Base-by-base conservation (phyloP, 2,888 invertebrate species). In the Liodrosophila aerea region DNA sequence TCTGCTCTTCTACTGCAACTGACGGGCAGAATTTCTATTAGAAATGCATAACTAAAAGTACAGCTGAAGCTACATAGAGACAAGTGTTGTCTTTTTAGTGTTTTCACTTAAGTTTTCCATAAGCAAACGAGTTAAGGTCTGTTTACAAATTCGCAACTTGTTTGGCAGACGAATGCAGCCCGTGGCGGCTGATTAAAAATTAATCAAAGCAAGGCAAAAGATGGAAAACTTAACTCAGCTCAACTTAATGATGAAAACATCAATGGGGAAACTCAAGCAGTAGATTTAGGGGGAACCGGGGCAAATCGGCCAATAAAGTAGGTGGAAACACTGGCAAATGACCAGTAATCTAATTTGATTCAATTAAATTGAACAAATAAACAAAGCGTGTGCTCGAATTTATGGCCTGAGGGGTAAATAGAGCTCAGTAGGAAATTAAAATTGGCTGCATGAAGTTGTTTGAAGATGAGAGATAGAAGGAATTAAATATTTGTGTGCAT, bases 321-420 rank as follows among this genome's bases (percentile, higher is more conserved):
- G 37, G 7, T 18, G 33, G 16, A 56, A 31, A 7, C n/a, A 36
- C 22, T 22, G 44, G 16, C 45, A 73, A 59, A 47, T 69, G 69
- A 22, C 53, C 45, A 12, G 29, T 66, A 72, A 77, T 66, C 69
- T 50, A 85, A 75, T 85, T 78, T 63, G 44, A 65, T 59, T 64
- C 73, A 81, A 82, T 81, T 82, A 74, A 54, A 68, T 61, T 65
- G 59, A 64, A 61, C 73, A 85, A 85, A 81, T 80, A 81, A 85
- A 69, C 73, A 62, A 22, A 53, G 39, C n/a, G 15, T 7, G 12
- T 18, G 8, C 4, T 7, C 12, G 18, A 12, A 40, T 40, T 50
- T 64, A 64, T 54, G 45, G 40, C 85, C 73, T 11, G 27, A 34
- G 60, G 85, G 29, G 3, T 22, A 4, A 22, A 22, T 22, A 22